Base-by-base conservation (phyloP, 2,113 vertebrate genomes). In the Machaerirhynchus nigripectus region DNA sequence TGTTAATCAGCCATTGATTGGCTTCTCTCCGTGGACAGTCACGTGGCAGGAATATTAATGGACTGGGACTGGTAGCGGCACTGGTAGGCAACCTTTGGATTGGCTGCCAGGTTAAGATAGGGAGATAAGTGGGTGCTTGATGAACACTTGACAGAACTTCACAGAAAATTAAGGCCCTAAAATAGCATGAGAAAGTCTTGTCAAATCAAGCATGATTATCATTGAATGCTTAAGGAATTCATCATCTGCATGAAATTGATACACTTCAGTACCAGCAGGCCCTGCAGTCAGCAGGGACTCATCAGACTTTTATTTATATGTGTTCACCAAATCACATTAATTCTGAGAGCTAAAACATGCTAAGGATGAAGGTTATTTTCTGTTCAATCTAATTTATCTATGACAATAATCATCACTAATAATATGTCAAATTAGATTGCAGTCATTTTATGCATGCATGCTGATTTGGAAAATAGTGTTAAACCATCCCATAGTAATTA, bases 231-330 rank as follows among this genome's bases (percentile, higher is more conserved):
- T 98, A 98, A 98, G 98, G 97, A 98, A 98, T 98, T 98, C 97
- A 98, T 98, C 98, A 98, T 98, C 97, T 98, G 98, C 98, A 98
- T 98, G 98, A 98, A 98, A 98, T 98, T 98, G 98, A 98, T 98
- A 98, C 95, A 98, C 98, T 98, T 98, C 97, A 98, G 96, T 94
- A 97, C 97, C 97, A 97, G 97, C 98, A 98, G 97, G 96, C 94
- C 97, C 96, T 97, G 95, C 84, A 98, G 98, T 98, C 98, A 98
- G 96, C 97, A 93, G 98, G 98, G 98, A 98, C 98, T 98, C 98
- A 98, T 98, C 98, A 98, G 97, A 98, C 97, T 97, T 98, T 98
- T 98, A 98, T 98, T 98, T 98, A 98, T 98, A 98, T 98, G 98
- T 98, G 98, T 98, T 98, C 98, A 98, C 98, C 97, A 98, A 98